Percentiles rank a stretch among this genome's conserved stretches.
Evolutionary conservation across 1,140 invertebrate genomes (phyloP).

Genomic region (Drosophila truncata): DNA sequence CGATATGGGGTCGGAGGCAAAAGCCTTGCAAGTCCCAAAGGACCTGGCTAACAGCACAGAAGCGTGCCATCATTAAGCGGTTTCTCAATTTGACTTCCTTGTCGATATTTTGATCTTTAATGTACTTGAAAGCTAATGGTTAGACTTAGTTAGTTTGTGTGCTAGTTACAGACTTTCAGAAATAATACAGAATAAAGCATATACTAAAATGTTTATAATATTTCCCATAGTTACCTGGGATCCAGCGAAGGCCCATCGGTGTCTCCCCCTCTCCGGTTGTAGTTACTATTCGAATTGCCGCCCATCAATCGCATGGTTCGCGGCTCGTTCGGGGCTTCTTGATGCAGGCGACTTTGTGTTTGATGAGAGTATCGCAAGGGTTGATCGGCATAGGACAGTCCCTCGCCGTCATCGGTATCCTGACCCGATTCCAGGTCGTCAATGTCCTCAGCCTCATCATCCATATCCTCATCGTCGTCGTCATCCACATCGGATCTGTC

Average conservation of each 20-base stretch:
- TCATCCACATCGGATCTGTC: slow-evolving; percentile 69
- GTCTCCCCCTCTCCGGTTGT: slow-evolving; percentile 43
- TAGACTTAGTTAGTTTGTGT: too few relatives aligned
- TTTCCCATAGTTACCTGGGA: slow-evolving; percentile 71
- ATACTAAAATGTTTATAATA: too few relatives aligned
- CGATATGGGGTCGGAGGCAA: background rate
- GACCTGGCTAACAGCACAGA: slow-evolving; percentile 1
- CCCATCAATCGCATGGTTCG: slow-evolving; percentile 66
- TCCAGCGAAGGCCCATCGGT: slow-evolving; percentile 66
- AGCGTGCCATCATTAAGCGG: slow-evolving; percentile 19
- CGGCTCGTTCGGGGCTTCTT: slow-evolving; percentile 72
- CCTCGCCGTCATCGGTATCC: slow-evolving; percentile 72
- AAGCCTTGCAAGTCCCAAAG: background rate
- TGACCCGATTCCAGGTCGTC: slow-evolving; percentile 72
- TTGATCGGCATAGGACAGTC: slow-evolving; percentile 74
- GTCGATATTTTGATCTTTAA: too few relatives aligned
- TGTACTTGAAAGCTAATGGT: too few relatives aligned
- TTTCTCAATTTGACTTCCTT: too few relatives aligned
- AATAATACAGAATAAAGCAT: too few relatives aligned
- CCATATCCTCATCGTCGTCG: slow-evolving; percentile 65
- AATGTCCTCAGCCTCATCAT: slow-evolving; percentile 66
- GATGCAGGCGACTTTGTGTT: slow-evolving; percentile 70
- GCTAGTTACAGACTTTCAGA: too few relatives aligned
- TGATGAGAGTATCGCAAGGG: slow-evolving; percentile 71
- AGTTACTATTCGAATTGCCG: slow-evolving; percentile 56